Percentiles rank a stretch among this genome's conserved stretches.
These are phyloP conservation scores for Phylloscopus collybita DNA, from an alignment of 2,797 vertebrate species.

Conservation along the genomic window DNA sequence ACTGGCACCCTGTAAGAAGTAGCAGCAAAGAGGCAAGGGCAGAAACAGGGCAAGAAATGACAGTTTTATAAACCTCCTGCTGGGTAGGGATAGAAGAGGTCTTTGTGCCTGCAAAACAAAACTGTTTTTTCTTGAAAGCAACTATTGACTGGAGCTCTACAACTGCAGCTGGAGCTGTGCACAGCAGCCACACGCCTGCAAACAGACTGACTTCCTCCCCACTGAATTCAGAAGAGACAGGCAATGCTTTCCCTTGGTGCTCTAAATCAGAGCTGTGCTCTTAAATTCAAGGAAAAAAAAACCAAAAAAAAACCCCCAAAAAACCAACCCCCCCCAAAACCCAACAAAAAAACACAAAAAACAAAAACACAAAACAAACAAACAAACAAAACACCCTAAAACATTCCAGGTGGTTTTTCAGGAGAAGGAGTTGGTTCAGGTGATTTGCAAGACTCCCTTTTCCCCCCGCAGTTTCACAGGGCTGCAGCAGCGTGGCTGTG, in stretches of 20 bases:
- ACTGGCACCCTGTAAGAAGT: background rate
- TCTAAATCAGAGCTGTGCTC: background rate
- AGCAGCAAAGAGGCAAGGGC: background rate
- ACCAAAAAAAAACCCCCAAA: too few species aligned
- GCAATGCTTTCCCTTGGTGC: background rate
- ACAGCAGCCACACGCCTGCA: background rate
- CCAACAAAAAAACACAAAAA: too few species aligned
- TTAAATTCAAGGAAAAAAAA: background rate
- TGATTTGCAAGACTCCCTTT: background rate
- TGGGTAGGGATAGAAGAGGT: background rate
- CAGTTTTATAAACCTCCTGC: background rate
- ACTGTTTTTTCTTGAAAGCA: background rate
- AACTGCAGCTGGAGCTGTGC: background rate
- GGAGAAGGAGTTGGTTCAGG: background rate
- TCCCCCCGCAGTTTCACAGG: fast-evolving
- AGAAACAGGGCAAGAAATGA: conserved; percentile 38
- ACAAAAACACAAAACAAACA: too few species aligned
- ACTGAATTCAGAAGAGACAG: background rate
- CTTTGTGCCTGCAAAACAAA: conserved; percentile 34
- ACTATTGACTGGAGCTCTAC: background rate
- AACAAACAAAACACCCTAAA: too few species aligned
- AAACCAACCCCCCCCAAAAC: too few species aligned
- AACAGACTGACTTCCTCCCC: background rate
- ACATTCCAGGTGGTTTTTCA: background rate
- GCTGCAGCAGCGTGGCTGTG: background rate